phyloP scores from a whole-genome alignment of 2,888 invertebrate species.

The Arrhopalites spinosus region DNA sequence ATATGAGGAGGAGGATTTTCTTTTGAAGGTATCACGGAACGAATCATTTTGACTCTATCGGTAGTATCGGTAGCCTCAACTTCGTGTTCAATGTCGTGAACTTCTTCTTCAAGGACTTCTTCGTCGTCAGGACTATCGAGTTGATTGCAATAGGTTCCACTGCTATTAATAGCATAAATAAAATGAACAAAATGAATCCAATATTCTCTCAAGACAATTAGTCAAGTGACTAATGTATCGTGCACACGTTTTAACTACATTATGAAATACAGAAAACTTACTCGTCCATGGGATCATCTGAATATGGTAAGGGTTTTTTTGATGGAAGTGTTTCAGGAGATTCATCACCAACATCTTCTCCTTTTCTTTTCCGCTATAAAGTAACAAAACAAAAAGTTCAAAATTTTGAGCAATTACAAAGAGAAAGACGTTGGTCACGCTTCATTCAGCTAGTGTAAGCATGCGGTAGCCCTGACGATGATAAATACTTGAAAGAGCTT shows the following conservation, averaged over 20 bases:
- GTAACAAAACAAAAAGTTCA: background rate
- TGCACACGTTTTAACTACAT: background rate
- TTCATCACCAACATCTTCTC: constrained; percentile 58
- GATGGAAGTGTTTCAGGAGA: constrained; percentile 45
- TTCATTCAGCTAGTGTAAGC: no score
- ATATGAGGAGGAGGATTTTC: constrained; percentile 79
- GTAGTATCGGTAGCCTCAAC: constrained; percentile 28
- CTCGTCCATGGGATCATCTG: constrained; percentile 45
- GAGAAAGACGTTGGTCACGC: no score
- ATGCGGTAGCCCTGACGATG: no score
- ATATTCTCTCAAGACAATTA: background rate
- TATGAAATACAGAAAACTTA: constrained; percentile 23
- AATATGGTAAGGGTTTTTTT: constrained; percentile 46
- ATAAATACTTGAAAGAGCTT: no score
- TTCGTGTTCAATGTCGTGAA: background rate
- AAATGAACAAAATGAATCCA: background rate
- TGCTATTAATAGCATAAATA: constrained; percentile 15
- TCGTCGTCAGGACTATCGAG: constrained; percentile 48
- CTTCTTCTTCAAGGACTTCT: background rate
- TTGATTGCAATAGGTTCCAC: constrained; percentile 39
- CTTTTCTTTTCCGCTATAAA: constrained; percentile 60
- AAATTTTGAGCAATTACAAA: no score
- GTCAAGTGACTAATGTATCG: background rate
- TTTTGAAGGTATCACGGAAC: constrained; percentile 68
- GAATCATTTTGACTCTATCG: constrained; percentile 27